A percentile compares a stretch with the other conserved stretches of the same genome.
phyloP scores from a whole-genome alignment of 2,113 vertebrate genomes.

The Mystacornis crossleyi region DNA sequence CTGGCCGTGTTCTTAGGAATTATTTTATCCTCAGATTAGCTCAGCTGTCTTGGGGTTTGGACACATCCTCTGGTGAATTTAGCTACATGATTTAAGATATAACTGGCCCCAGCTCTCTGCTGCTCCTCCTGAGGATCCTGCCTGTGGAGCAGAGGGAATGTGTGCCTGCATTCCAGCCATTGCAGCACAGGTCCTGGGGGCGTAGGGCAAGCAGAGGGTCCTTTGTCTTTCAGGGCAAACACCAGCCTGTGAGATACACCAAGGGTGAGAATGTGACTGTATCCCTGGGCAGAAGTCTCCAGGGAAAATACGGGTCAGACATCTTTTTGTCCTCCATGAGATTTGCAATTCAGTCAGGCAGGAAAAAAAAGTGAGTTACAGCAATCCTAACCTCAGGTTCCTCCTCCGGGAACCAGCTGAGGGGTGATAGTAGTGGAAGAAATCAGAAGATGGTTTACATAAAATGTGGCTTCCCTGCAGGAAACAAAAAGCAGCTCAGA shows the following conservation, averaged over 20 bases:
- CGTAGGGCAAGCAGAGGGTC: background rate
- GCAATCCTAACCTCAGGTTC: background rate
- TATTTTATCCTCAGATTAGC: conserved; percentile 26
- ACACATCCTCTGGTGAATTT: conserved; percentile 1
- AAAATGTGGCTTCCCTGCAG: background rate
- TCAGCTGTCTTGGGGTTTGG: background rate
- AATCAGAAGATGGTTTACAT: background rate
- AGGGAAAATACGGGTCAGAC: background rate
- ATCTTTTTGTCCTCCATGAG: background rate
- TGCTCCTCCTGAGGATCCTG: background rate
- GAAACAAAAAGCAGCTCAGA: background rate
- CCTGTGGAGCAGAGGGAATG: background rate
- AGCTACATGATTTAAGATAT: background rate
- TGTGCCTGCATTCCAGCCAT: background rate
- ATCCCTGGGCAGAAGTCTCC: background rate
- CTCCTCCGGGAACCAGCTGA: background rate
- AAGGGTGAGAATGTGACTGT: background rate
- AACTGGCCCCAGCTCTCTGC: background rate
- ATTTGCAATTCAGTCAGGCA: background rate
- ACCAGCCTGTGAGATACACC: background rate
- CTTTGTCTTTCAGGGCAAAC: background rate
- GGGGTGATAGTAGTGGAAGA: background rate
- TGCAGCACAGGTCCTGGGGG: background rate
- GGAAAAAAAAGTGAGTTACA: background rate
- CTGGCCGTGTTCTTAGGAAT: background rate